A percentile compares a stretch with the other conserved stretches of the same genome.
Evolutionary conservation across 2,888 invertebrate species (phyloP).

Genomic region (Venusia cambrica): DNA sequence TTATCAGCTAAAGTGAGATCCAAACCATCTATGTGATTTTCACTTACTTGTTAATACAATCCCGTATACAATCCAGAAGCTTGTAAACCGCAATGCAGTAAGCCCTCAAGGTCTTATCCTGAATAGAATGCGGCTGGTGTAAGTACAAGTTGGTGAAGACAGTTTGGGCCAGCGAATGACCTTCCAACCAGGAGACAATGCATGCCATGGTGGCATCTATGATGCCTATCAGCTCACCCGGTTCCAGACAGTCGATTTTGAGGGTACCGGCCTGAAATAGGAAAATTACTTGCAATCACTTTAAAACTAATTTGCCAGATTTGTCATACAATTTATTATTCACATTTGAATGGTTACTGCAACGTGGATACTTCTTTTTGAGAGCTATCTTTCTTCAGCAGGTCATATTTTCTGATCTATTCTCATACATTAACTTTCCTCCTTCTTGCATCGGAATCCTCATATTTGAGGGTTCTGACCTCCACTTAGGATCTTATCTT

Average conservation of each 20-base stretch:
- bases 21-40: no score
- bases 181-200: conserved; percentile 98
- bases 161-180: conserved; percentile 97
- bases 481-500: no score
- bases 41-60: conserved; percentile 91
- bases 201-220: conserved; percentile 97
- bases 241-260: conserved; percentile 87
- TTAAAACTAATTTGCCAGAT: no score
- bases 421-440: no score
- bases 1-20: no score
- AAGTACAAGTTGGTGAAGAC: conserved; percentile 97
- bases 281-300: background rate
- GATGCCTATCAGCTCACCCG: conserved; percentile 92
- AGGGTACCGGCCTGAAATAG: conserved; percentile 85
- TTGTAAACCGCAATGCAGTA: conserved; percentile 94
- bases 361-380: no score
- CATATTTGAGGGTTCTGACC: no score
- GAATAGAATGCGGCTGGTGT: conserved; percentile 92
- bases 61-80: conserved; percentile 92
- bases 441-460: no score
- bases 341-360: no score
- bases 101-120: conserved; percentile 90
- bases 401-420: no score
- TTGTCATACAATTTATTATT: no score
- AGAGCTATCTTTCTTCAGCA: no score